Evolutionary conservation across 1,140 invertebrate genomes (phyloP).

Genomic region (Thrips palmi): DNA sequence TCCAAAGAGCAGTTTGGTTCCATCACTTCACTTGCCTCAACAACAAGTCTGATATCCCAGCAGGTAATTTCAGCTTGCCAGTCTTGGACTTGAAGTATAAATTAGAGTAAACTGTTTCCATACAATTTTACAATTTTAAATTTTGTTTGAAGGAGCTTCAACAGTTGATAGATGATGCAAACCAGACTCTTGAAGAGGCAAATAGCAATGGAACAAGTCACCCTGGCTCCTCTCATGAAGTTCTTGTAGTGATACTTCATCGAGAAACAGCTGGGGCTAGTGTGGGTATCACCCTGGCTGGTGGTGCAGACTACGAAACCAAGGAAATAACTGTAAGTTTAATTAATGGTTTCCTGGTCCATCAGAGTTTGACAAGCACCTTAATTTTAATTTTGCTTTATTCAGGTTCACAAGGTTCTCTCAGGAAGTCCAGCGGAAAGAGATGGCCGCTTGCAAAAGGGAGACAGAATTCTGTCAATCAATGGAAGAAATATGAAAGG

Average conservation of each 20-base stretch:
- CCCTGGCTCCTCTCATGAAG: slow-evolving; percentile 24
- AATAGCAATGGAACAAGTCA: slow-evolving; percentile 19
- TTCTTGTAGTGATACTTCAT: slow-evolving; percentile 38
- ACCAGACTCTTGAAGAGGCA: slow-evolving; percentile 35
- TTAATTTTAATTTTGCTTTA: slow-evolving; percentile 13
- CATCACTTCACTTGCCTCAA: slow-evolving; percentile 39
- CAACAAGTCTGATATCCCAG: slow-evolving; percentile 40
- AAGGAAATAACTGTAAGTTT: slow-evolving; percentile 70
- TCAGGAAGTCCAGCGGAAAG: slow-evolving; percentile 65
- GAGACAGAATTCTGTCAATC: slow-evolving; percentile 72
- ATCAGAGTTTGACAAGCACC: slow-evolving; percentile 5
- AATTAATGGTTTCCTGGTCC: not conserved
- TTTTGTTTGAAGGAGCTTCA: slow-evolving; percentile 30
- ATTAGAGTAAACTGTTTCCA: too few relatives aligned
- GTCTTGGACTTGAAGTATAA: too few relatives aligned
- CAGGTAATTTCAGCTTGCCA: slow-evolving; percentile 22
- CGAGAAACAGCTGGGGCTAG: slow-evolving; percentile 46
- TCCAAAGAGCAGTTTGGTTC: slow-evolving; percentile 35
- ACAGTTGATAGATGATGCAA: slow-evolving; percentile 40
- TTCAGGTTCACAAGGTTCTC: slow-evolving; percentile 69
- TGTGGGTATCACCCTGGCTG: slow-evolving; percentile 71
- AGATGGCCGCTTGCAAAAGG: slow-evolving; percentile 68
- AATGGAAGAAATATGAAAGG: slow-evolving; percentile 68
- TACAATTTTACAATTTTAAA: slow-evolving; percentile 7
- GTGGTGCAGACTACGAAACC: slow-evolving; percentile 71